Evolutionary conservation across 1,140 invertebrate species (phyloP), one percentile per base, ranked within the genome.

Genomic region (Drosophila pruinosa): DNA sequence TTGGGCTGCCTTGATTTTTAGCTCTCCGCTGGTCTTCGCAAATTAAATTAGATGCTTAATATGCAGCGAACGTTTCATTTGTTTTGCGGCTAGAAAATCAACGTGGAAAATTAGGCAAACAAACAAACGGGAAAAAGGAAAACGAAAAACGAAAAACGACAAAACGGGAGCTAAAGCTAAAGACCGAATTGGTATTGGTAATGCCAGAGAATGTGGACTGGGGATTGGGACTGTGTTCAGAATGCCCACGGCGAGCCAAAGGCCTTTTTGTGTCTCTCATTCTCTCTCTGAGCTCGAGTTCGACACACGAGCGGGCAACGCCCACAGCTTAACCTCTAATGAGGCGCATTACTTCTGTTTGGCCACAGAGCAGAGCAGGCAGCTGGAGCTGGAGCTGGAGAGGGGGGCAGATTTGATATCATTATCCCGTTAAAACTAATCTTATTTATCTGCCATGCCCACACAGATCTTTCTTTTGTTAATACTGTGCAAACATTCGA

Each of bases 21-120:
- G 10, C 36, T 47, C 45, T 39, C 31, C 43, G 65, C 24, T 70
- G 58, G 61, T 70, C 48, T 64, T 62, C 39, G 48, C 54, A 86
- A 86, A 88, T 88, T 83, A 88, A 89, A 89, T 88, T 89, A 88
- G 83, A 82, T 73, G 83, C 83, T 88, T 88, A 88, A 89, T 88
- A 88, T 88, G 82, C 82, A 79, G 75, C 79, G 58, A 83, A 58
- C 83, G 82, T 88, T 89, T 83, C 82, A 88, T 88, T 88, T 88
- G 82, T 79, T 88, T 88, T 89, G 82, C 82, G 82, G 83, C 83
- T 88, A 88, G 83, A 88, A 88, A 88, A 88, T 88, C 82, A 88
- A 89, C 83, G 82, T 88, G 78, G 81, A 88, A 88, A 88, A 88
- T 88, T 86, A 86, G 77, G 81, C 81, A 86, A 88, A 78, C 82